Percentiles rank a stretch among this genome's conserved stretches.
phyloP scores from a whole-genome alignment of 2,113 vertebrate species.

The Psittacus erithacus region DNA sequence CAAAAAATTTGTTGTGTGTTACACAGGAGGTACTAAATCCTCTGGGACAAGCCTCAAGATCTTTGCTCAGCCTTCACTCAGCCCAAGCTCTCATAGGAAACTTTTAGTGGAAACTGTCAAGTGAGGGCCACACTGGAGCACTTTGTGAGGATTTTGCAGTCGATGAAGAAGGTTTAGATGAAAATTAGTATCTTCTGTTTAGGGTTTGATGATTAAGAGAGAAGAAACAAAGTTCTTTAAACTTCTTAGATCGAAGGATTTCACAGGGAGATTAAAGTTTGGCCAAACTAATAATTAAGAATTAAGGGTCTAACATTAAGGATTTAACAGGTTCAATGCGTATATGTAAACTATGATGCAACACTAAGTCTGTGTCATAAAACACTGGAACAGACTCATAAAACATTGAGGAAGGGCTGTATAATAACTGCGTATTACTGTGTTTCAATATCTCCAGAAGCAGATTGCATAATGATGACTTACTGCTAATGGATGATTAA shows the following conservation, averaged over 20 bases:
- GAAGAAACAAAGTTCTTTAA: background rate
- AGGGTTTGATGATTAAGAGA: background rate
- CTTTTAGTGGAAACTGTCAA: background rate
- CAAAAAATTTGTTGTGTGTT: background rate
- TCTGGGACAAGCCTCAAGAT: background rate
- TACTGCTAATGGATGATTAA: slow-evolving; percentile 5
- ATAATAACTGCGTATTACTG: background rate
- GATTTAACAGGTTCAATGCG: background rate
- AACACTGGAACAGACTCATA: background rate
- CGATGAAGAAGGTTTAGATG: background rate
- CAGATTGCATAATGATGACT: background rate
- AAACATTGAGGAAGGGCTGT: background rate
- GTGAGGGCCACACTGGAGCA: background rate
- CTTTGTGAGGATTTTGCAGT: background rate
- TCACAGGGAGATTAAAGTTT: background rate
- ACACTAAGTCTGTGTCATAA: background rate
- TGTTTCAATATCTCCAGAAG: background rate
- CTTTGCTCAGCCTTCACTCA: background rate
- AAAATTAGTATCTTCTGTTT: background rate
- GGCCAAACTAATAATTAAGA: background rate
- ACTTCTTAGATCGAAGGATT: background rate
- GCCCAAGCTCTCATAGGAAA: background rate
- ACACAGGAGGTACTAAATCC: background rate
- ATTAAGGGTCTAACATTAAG: background rate
- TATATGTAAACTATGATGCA: background rate